Evolutionary conservation across 2,113 vertebrate species (phyloP).

Genomic region (Sapayoa aenigma): DNA sequence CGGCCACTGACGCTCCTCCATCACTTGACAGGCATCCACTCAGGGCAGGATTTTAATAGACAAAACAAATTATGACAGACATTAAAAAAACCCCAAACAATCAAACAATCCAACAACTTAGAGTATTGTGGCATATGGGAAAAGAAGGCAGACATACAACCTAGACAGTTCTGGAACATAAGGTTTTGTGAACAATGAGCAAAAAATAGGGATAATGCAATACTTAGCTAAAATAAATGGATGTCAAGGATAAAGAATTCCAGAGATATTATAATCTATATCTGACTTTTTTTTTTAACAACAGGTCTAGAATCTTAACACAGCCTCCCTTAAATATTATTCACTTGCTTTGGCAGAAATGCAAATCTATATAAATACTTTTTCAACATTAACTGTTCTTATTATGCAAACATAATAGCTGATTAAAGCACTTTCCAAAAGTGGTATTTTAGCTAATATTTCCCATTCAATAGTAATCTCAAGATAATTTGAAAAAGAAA

Average conservation of each 20-base stretch:
- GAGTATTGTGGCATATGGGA: not conserved
- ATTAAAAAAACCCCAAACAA: not conserved
- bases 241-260: not conserved
- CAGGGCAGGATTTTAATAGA: not conserved
- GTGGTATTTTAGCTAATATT: not conserved
- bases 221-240: not conserved
- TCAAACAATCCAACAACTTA: not conserved
- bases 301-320: not conserved
- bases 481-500: not conserved
- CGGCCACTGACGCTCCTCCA: fast-evolving
- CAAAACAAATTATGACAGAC: not conserved
- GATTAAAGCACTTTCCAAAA: not conserved
- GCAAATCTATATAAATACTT: not conserved
- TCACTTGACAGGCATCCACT: not conserved
- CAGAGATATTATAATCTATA: not conserved
- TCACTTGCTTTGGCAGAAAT: not conserved
- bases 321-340: not conserved
- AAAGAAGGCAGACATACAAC: not conserved
- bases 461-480: not conserved
- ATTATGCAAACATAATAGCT: not conserved
- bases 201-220: not conserved
- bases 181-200: not conserved
- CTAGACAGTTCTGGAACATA: not conserved
- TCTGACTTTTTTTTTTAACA: not conserved
- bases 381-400: not conserved